These are phyloP conservation scores for Tachysurus vachellii DNA, from an alignment of 2,113 vertebrate species.

Conservation along the genomic window DNA sequence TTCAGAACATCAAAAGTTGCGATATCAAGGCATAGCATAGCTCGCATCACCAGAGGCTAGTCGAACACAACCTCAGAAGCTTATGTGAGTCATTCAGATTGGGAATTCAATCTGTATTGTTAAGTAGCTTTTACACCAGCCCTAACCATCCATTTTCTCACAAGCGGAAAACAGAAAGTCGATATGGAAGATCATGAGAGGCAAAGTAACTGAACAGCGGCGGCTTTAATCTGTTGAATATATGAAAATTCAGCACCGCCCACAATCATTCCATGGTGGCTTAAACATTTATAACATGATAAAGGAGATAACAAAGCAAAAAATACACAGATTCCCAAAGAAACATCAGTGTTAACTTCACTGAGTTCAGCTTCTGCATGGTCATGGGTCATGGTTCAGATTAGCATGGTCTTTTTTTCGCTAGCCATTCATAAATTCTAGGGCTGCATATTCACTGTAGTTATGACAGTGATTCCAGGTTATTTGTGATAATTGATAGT, in stretches of 20 bases:
- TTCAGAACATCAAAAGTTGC: conserved; percentile 20
- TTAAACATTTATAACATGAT: background rate
- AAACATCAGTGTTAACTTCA: background rate
- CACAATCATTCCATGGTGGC: background rate
- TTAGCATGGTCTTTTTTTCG: background rate
- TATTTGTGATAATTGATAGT: background rate
- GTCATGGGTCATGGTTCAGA: too few species aligned
- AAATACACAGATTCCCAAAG: background rate
- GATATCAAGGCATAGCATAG: background rate
- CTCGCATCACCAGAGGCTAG: background rate
- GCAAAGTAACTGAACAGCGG: background rate
- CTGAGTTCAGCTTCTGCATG: background rate
- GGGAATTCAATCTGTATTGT: conserved; percentile 30
- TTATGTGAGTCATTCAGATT: conserved; percentile 24
- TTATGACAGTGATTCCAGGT: background rate
- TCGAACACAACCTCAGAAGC: background rate
- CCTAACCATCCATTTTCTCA: conserved; percentile 5
- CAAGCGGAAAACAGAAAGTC: conserved; percentile 13
- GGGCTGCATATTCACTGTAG: background rate
- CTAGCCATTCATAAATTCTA: background rate
- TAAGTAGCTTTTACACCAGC: conserved; percentile 16
- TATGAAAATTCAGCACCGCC: background rate
- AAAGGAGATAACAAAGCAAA: background rate
- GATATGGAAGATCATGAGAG: background rate
- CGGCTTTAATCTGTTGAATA: background rate